These are phyloP conservation scores for Melinopterus prodromus DNA, from an alignment of 2,888 invertebrate genomes.

Conservation along the genomic window DNA sequence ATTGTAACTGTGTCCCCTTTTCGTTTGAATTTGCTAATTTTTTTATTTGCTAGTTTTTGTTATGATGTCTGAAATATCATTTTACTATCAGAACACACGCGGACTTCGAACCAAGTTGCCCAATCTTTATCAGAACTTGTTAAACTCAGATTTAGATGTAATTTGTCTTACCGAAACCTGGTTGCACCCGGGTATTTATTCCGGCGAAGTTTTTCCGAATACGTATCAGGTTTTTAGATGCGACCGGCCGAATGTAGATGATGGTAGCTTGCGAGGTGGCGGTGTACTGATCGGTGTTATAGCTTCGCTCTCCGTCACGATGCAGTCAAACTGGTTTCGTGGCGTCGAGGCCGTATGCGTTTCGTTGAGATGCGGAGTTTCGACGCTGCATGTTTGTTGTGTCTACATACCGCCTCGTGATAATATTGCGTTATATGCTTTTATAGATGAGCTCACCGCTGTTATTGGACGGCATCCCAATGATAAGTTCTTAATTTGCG, in stretches of 20 bases:
- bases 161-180: conserved; percentile 13
- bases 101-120: conserved; percentile 14
- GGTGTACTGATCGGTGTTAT: conserved; percentile 13
- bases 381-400: too few relatives aligned
- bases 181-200: conserved; percentile 5
- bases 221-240: neutral
- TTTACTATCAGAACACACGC: conserved; percentile 5
- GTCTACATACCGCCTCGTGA: conserved; percentile 8
- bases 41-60: neutral
- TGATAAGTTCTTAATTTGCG: neutral
- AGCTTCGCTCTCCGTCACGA: neutral
- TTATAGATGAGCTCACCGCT: neutral
- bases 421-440: neutral
- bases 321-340: neutral
- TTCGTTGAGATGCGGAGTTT: neutral
- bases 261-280: neutral
- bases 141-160: neutral
- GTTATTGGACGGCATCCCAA: neutral
- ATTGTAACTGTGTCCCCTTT: neutral
- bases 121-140: neutral
- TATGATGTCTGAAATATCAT: conserved; percentile 4
- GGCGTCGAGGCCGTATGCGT: conserved; percentile 14
- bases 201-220: neutral
- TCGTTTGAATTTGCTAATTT: neutral
- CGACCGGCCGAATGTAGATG: neutral